phyloP scores from a whole-genome alignment of 2,888 invertebrate genomes.

The Nomada hirtipes region DNA sequence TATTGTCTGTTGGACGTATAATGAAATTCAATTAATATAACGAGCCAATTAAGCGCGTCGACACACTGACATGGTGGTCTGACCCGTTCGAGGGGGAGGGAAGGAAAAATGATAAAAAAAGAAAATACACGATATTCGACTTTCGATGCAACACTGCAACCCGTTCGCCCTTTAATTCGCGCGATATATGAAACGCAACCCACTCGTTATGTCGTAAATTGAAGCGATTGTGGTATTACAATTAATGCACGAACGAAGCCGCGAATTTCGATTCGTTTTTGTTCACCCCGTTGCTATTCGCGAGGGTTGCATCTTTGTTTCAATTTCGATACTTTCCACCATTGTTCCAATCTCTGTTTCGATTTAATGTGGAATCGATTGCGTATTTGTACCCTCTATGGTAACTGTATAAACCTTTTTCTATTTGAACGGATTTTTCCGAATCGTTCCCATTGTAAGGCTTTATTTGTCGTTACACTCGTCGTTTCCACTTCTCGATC shows the following conservation, averaged over 20 bases:
- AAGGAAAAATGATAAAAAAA: neutral
- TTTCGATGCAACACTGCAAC: constrained; percentile 32
- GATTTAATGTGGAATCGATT: neutral
- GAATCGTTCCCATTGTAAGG: neutral
- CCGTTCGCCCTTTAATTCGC: constrained; percentile 49
- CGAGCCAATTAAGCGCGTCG: constrained; percentile 78
- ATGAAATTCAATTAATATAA: constrained; percentile 80
- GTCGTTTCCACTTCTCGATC: no score
- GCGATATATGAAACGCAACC: constrained; percentile 51
- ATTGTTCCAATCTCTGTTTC: neutral
- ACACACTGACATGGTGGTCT: constrained; percentile 72
- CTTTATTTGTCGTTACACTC: neutral
- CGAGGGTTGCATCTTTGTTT: neutral
- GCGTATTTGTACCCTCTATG: neutral
- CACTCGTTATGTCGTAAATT: constrained; percentile 56
- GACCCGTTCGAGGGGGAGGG: constrained; percentile 43
- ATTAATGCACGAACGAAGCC: constrained; percentile 43
- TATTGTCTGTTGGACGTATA: constrained; percentile 65
- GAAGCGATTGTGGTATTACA: constrained; percentile 51
- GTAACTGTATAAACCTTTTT: neutral
- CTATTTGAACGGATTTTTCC: neutral
- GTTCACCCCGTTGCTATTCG: neutral
- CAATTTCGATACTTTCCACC: neutral
- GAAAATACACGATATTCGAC: constrained; percentile 34
- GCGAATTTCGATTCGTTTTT: constrained; percentile 24